These are phyloP conservation scores for Colistium nudipinnis DNA, from an alignment of 2,113 vertebrate species.

Conservation along the genomic window DNA sequence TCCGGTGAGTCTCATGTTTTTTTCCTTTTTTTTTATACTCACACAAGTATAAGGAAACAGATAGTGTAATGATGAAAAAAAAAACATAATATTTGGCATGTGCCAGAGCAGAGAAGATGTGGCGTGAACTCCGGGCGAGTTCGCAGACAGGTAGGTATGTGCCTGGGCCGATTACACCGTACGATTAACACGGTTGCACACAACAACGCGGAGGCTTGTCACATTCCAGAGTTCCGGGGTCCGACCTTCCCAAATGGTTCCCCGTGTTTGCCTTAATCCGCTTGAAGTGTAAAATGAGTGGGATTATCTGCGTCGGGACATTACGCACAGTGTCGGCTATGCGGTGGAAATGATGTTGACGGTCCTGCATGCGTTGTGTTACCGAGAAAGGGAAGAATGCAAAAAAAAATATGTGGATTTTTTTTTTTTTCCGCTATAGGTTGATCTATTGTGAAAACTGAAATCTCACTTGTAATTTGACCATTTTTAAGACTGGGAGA, in stretches of 20 bases:
- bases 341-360: not conserved
- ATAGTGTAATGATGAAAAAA: not conserved
- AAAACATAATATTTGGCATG: not conserved
- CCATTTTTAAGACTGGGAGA: too few relatives aligned
- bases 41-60: too few relatives aligned
- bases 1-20: too few relatives aligned
- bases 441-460: not conserved
- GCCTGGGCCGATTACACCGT: slow-evolving; percentile 24
- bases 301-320: slow-evolving; percentile 30
- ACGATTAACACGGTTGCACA: slow-evolving; percentile 37
- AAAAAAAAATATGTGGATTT: too few relatives aligned
- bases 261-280: slow-evolving; percentile 34
- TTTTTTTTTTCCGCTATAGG: too few relatives aligned
- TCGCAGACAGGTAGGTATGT: slow-evolving; percentile 50
- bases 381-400: not conserved
- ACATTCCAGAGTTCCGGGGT: slow-evolving; percentile 49
- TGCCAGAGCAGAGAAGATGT: not conserved
- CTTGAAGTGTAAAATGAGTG: slow-evolving; percentile 45
- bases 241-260: slow-evolving; percentile 10
- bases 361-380: not conserved
- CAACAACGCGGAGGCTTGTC: slow-evolving; percentile 24
- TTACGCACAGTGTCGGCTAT: slow-evolving; percentile 25
- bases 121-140: slow-evolving; percentile 9
- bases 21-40: too few relatives aligned
- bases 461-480: too few relatives aligned